Percentiles rank a stretch among this genome's conserved stretches.
Conservation (phyloP, 2,113 vertebrate genomes). For the Brachionichthys hirsutus region DNA sequence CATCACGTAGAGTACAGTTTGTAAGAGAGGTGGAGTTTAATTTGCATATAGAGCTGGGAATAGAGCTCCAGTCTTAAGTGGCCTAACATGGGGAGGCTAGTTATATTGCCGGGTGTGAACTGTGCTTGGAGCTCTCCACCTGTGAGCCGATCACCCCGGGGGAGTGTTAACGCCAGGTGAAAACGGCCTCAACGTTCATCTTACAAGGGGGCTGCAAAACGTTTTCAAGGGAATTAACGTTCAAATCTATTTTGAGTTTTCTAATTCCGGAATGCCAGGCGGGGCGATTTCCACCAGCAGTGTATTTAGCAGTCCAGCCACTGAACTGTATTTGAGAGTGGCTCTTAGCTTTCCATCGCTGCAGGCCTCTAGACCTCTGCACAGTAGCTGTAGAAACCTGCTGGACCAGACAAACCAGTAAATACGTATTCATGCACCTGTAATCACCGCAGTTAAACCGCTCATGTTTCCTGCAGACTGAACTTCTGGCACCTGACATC, state of each 20-base stretch:
- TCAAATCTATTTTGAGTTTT: slow-evolving; percentile 5
- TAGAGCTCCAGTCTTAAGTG: too few relatives aligned
- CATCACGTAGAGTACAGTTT: too few relatives aligned
- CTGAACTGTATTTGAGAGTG: slow-evolving; percentile 2
- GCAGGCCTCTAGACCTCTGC: slow-evolving; percentile 1
- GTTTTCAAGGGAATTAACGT: slow-evolving; percentile 3
- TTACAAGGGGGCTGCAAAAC: slow-evolving; percentile 23
- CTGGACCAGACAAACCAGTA: slow-evolving; percentile 11
- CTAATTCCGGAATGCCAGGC: not conserved
- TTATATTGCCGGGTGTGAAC: too few relatives aligned
- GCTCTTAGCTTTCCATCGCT: slow-evolving; percentile 14
- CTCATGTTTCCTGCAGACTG: slow-evolving; percentile 23
- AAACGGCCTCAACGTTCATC: not conserved
- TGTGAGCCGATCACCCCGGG: not conserved
- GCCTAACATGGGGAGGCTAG: too few relatives aligned
- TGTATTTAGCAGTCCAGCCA: slow-evolving; percentile 6
- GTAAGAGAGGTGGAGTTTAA: too few relatives aligned
- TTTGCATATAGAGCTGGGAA: too few relatives aligned
- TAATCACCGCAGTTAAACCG: slow-evolving; percentile 19
- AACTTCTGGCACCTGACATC: slow-evolving; percentile 25
- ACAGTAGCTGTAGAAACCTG: slow-evolving; percentile 28
- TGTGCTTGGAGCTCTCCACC: not conserved
- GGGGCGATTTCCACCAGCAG: slow-evolving; percentile 19
- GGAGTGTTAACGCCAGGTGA: not conserved
- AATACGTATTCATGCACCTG: slow-evolving; percentile 8